These are phyloP conservation scores for Andrena camellia DNA, from an alignment of 2,888 invertebrate species.

Conservation along the genomic window DNA sequence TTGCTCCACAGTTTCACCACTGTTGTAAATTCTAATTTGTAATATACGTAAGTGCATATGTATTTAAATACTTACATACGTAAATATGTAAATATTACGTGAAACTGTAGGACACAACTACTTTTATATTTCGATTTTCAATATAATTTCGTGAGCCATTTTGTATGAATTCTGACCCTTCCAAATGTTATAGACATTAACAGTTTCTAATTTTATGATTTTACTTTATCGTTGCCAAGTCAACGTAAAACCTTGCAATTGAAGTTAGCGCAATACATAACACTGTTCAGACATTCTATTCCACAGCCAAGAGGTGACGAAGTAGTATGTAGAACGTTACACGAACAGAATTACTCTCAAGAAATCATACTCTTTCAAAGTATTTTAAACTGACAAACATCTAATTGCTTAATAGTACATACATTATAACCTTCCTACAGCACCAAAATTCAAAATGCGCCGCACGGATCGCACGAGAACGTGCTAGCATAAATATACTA, in stretches of 20 bases:
- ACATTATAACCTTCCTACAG: constrained; percentile 38
- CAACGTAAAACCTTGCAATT: neutral
- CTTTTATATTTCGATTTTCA: too few species aligned
- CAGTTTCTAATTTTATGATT: neutral
- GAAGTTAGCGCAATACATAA: neutral
- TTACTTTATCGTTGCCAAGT: neutral
- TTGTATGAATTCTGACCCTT: too few species aligned
- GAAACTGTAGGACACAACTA: too few species aligned
- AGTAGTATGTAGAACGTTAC: neutral
- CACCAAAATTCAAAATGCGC: constrained; percentile 63
- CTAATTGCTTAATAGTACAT: neutral
- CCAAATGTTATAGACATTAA: neutral
- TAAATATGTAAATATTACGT: too few species aligned
- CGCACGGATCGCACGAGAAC: constrained; percentile 41
- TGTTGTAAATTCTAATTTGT: too few species aligned
- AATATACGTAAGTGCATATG: too few species aligned
- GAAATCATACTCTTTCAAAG: neutral
- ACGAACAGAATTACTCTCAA: constrained; percentile 7
- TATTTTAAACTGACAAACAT: too few species aligned
- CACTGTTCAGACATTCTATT: neutral
- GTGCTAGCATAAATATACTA: constrained; percentile 47
- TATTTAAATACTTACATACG: too few species aligned
- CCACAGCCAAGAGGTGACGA: too few species aligned
- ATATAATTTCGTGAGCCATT: too few species aligned
- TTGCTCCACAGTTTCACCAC: too few species aligned